A percentile compares a stretch with the other conserved stretches of the same genome.
Evolutionary conservation across 2,888 invertebrate genomes (phyloP).

Genomic region (Andrena bicolor): DNA sequence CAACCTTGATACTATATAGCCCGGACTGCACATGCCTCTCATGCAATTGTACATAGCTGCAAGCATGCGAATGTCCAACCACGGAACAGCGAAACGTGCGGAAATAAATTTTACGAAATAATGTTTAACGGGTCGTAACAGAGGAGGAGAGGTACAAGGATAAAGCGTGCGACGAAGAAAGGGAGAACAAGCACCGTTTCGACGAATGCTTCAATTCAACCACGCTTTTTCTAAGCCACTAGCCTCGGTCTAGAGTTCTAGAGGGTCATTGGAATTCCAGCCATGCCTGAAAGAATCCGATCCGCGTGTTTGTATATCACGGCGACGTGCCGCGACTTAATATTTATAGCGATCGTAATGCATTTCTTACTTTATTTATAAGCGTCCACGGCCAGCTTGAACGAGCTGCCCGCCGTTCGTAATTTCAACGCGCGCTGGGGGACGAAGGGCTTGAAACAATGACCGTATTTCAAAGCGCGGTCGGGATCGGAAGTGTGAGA

Average conservation of each 20-base stretch:
- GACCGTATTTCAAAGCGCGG: constrained; percentile 25
- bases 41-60: too few relatives aligned
- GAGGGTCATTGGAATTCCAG: constrained; percentile 1
- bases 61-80: too few relatives aligned
- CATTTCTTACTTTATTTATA: constrained; percentile 31
- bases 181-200: constrained; percentile 16
- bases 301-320: constrained; percentile 15
- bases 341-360: constrained; percentile 18
- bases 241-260: not conserved
- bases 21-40: too few relatives aligned
- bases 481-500: constrained; percentile 6
- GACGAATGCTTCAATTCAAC: constrained; percentile 23
- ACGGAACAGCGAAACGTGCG: too few relatives aligned
- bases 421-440: constrained; percentile 3
- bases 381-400: not conserved
- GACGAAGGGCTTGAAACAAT: constrained; percentile 30
- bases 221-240: constrained; percentile 27
- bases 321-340: constrained; percentile 16
- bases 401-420: constrained; percentile 9
- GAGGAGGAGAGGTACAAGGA: not conserved
- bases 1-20: too few relatives aligned
- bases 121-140: not conserved
- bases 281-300: constrained; percentile 16
- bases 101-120: too few relatives aligned
- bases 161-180: not conserved